Evolutionary conservation across 2,797 vertebrate species (phyloP).

Genomic region (Clamator glandarius): DNA sequence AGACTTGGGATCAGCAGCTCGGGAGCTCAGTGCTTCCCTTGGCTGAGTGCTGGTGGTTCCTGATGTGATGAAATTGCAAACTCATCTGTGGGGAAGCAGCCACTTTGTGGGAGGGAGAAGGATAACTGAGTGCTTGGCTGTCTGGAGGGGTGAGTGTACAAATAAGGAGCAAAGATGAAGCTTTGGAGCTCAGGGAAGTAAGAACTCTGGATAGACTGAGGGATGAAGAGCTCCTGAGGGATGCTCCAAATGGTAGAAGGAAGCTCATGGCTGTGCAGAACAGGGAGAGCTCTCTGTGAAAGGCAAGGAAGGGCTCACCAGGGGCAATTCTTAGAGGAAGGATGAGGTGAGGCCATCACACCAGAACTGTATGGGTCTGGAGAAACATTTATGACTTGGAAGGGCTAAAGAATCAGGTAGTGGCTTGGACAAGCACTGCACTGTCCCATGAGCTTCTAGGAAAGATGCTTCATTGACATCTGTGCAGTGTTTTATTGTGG

Average conservation of each 20-base stretch:
- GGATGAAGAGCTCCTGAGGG: not conserved
- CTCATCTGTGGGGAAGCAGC: not conserved
- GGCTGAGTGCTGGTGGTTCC: not conserved
- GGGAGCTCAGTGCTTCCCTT: not conserved
- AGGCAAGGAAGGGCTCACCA: not conserved
- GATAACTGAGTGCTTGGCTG: not conserved
- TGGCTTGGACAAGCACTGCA: not conserved
- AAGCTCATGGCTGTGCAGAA: accelerated
- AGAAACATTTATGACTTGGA: not conserved
- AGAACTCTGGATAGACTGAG: not conserved
- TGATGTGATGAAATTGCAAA: not conserved
- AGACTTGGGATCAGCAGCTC: not conserved
- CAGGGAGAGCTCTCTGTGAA: not conserved
- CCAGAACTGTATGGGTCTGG: accelerated
- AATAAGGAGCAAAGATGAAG: not conserved
- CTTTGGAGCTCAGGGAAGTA: not conserved
- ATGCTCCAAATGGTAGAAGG: not conserved
- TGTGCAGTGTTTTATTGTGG: not conserved
- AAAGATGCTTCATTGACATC: not conserved
- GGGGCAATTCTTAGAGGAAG: not conserved
- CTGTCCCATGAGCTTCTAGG: not conserved
- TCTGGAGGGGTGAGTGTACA: not conserved
- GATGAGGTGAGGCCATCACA: not conserved
- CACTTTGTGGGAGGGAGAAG: not conserved
- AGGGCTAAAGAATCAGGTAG: not conserved